Percentiles rank a stretch among this genome's conserved stretches.
Conservation (phyloP, 30 jellyfish, hydroid and myxozoan species). For the Aurelia sp. region DNA sequence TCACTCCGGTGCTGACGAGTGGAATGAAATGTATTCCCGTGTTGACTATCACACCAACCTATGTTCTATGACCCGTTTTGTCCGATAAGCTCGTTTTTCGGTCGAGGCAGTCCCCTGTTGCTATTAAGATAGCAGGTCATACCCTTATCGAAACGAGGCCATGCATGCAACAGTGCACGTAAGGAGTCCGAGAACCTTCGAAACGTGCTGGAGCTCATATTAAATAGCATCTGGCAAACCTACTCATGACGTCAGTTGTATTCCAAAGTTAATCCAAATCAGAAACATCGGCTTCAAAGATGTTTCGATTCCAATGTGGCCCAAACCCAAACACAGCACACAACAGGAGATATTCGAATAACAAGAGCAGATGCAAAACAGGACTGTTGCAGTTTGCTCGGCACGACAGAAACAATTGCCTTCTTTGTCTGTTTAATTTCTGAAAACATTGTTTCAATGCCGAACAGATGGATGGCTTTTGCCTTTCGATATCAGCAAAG, state of each 20-base stretch:
- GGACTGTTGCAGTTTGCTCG: no score
- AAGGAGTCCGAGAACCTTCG: not conserved
- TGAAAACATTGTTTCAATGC: no score
- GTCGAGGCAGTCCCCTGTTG: not conserved
- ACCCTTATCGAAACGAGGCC: not conserved
- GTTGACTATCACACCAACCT: constrained; percentile 3
- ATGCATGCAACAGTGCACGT: not conserved
- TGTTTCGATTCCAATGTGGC: not conserved
- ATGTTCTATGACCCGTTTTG: constrained; percentile 46
- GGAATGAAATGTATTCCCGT: not conserved
- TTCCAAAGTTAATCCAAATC: not conserved
- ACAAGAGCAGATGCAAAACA: no score
- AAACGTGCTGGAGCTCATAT: not conserved
- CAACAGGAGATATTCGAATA: no score
- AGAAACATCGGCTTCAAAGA: not conserved
- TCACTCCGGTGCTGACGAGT: not conserved
- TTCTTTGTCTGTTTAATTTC: no score
- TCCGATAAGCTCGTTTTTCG: not conserved
- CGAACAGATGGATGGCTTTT: no score
- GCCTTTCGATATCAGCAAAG: no score
- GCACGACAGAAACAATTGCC: no score
- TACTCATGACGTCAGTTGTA: not conserved
- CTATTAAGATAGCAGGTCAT: not conserved
- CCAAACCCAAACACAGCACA: no score
- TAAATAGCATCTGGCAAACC: constrained; percentile 1